Evolutionary conservation across 2,888 invertebrate genomes (phyloP).

Genomic region (Cordilura impudica): DNA sequence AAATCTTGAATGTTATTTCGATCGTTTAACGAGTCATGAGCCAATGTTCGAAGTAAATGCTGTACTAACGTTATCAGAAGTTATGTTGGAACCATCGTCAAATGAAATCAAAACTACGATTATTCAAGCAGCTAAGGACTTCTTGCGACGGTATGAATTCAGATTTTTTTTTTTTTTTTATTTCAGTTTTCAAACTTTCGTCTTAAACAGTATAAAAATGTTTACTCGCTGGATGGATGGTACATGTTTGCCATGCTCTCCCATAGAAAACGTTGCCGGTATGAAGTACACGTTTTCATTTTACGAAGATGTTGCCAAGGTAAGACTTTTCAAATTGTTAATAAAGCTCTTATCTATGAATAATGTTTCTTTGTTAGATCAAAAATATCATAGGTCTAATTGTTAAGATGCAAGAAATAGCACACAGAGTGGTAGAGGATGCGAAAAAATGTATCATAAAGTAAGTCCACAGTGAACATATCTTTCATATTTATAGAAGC

Average conservation of each 20-base stretch:
- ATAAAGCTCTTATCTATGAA: background rate
- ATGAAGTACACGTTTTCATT: slow-evolving; percentile 84
- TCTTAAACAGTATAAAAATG: slow-evolving; percentile 81
- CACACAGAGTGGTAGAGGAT: slow-evolving; percentile 82
- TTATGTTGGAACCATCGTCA: slow-evolving; percentile 86
- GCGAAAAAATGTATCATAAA: slow-evolving; percentile 82
- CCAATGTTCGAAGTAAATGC: slow-evolving; percentile 90
- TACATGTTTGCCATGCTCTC: slow-evolving; percentile 85
- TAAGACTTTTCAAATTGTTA: slow-evolving; percentile 68
- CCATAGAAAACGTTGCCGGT: slow-evolving; percentile 76
- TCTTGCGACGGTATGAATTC: slow-evolving; percentile 82
- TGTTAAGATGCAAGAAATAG: slow-evolving; percentile 83
- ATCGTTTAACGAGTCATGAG: slow-evolving; percentile 79
- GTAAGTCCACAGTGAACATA: slow-evolving; percentile 71
- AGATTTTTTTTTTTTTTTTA: background rate
- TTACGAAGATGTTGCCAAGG: slow-evolving; percentile 87
- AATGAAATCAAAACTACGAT: slow-evolving; percentile 88
- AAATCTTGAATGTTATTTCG: slow-evolving; percentile 85
- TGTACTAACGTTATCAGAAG: slow-evolving; percentile 85
- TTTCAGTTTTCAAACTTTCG: background rate
- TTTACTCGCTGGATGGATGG: slow-evolving; percentile 93
- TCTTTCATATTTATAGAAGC: background rate
- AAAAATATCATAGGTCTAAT: slow-evolving; percentile 84
- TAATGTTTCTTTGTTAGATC: slow-evolving; percentile 78
- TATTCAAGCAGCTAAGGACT: slow-evolving; percentile 86